phyloP scores from a whole-genome alignment of 2,797 vertebrate genomes.

The Hippocampus kuda region DNA sequence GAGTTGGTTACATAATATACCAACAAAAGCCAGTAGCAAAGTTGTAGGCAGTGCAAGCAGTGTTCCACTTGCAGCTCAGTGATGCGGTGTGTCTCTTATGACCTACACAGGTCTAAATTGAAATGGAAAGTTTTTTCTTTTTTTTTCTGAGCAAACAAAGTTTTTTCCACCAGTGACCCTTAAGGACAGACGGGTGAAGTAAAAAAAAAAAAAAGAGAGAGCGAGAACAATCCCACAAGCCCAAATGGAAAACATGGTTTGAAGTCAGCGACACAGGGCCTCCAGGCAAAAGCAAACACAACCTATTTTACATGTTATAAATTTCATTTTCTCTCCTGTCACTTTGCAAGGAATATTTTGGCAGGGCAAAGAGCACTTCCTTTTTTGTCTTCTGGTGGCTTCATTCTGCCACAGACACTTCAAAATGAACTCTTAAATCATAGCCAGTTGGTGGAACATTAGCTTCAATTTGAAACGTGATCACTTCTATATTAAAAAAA shows the following conservation, averaged over 20 bases:
- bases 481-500: not conserved
- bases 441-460: not conserved
- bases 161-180: not conserved
- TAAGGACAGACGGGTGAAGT: too few relatives aligned
- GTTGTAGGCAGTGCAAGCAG: not conserved
- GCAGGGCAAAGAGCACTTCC: too few relatives aligned
- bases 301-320: not conserved
- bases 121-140: not conserved
- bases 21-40: not conserved
- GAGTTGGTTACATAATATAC: too few relatives aligned
- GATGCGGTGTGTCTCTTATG: not conserved
- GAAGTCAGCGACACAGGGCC: not conserved
- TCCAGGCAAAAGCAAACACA: slow-evolving; percentile 3
- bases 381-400: too few relatives aligned
- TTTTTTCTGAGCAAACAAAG: not conserved
- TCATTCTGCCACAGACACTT: not conserved
- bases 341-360: not conserved
- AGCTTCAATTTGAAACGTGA: not conserved
- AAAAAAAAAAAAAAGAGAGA: too few relatives aligned
- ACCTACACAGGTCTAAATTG: not conserved
- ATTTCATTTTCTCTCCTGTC: not conserved
- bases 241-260: not conserved
- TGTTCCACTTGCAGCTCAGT: not conserved
- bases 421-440: not conserved
- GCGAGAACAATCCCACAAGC: not conserved